phyloP scores from a whole-genome alignment of 2,113 vertebrate species.

The Gambusia affinis region DNA sequence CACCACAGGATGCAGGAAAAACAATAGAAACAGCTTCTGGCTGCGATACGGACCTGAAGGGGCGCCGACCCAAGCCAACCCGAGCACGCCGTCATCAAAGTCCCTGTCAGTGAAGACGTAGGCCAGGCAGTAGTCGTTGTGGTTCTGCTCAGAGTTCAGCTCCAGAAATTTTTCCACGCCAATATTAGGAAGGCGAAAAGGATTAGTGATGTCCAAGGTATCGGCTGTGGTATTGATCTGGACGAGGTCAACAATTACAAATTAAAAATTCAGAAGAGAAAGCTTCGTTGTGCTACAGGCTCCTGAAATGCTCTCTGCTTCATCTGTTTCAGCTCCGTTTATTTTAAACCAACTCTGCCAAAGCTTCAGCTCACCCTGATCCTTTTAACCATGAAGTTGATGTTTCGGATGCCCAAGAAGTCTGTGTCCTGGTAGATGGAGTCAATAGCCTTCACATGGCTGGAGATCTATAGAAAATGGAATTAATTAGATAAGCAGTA shows the following conservation, averaged over 20 bases:
- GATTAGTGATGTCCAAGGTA: constrained; percentile 86
- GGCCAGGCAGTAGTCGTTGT: constrained; percentile 96
- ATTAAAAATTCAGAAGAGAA: neutral
- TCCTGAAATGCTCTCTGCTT: neutral
- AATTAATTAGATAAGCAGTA: neutral
- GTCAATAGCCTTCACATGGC: constrained; percentile 96
- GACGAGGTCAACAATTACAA: constrained; percentile 5
- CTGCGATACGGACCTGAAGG: constrained; percentile 86
- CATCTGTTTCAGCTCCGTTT: neutral
- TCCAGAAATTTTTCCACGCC: constrained; percentile 98
- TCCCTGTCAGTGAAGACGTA: constrained; percentile 98
- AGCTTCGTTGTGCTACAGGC: neutral
- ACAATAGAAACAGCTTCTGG: neutral
- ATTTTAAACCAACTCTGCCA: constrained; percentile 3
- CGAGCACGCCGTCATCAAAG: constrained; percentile 97
- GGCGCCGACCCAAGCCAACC: constrained; percentile 96
- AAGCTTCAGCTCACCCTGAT: constrained; percentile 86
- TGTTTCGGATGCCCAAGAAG: constrained; percentile 94
- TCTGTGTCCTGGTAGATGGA: constrained; percentile 95
- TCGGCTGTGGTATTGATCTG: constrained; percentile 93
- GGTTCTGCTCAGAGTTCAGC: constrained; percentile 97
- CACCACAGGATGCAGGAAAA: neutral
- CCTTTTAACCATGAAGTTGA: constrained; percentile 98
- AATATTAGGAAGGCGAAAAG: constrained; percentile 95
- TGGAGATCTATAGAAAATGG: constrained; percentile 88